Conservation (phyloP, 2,113 vertebrate genomes). For the Mormyrus lacerda region DNA sequence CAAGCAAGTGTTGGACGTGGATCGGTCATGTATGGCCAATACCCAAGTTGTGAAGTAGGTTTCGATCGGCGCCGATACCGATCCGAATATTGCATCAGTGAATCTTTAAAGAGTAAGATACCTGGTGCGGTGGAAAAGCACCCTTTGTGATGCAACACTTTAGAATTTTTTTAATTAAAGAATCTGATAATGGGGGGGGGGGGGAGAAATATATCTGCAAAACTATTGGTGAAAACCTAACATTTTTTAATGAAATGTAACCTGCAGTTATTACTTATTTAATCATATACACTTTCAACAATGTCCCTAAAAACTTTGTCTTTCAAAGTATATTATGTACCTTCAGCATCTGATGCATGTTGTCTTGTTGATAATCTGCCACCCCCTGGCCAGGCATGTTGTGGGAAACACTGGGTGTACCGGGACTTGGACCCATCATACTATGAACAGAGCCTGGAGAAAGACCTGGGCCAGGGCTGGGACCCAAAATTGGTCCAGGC, state of each 20-base stretch:
- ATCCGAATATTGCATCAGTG: too few species aligned
- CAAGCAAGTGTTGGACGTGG: too few species aligned
- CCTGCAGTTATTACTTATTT: background rate
- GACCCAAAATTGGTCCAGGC: constrained; percentile 92
- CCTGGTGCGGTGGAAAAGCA: too few species aligned
- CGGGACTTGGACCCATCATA: constrained; percentile 96
- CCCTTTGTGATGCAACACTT: background rate
- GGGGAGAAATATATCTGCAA: background rate
- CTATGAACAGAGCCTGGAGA: constrained; percentile 95
- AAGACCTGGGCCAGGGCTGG: constrained; percentile 89
- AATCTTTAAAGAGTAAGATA: background rate
- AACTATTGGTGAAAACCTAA: background rate
- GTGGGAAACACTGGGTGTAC: constrained; percentile 80
- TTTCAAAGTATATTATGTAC: constrained; percentile 50
- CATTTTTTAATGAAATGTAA: background rate
- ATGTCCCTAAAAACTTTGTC: background rate
- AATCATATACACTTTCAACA: background rate
- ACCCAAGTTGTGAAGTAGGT: too few species aligned
- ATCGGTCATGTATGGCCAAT: too few species aligned
- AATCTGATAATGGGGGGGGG: background rate
- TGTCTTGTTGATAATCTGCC: constrained; percentile 81
- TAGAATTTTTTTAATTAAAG: too few species aligned
- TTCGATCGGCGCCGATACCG: too few species aligned
- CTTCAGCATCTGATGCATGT: constrained; percentile 89
- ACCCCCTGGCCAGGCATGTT: constrained; percentile 74